phyloP scores from a whole-genome alignment of 2,888 invertebrate species.

The Allacma fusca region DNA sequence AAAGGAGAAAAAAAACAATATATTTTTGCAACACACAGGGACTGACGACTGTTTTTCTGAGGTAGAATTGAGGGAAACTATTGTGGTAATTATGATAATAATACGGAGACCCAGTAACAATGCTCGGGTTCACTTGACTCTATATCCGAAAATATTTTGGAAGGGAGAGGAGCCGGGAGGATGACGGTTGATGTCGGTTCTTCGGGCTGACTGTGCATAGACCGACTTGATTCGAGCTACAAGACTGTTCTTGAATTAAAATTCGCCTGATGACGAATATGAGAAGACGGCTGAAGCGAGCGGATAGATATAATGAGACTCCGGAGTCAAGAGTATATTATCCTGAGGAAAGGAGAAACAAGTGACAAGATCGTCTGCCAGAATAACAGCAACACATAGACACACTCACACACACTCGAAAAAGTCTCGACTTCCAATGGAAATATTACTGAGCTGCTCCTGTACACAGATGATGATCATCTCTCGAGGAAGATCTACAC shows the following conservation, averaged over 20 bases:
- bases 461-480: no score
- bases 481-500: no score
- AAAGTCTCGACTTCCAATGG: no score
- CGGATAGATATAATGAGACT: background rate
- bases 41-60: no score
- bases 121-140: no score
- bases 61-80: no score
- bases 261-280: conserved; percentile 2
- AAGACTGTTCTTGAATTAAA: conserved; percentile 17
- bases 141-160: background rate
- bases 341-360: background rate
- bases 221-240: conserved; percentile 13
- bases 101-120: no score
- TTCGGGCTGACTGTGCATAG: background rate
- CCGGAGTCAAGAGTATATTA: background rate
- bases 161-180: background rate
- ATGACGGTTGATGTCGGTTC: background rate
- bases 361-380: conserved; percentile 18
- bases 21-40: no score
- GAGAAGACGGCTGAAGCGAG: background rate
- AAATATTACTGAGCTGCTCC: no score
- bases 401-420: background rate
- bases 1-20: no score
- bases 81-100: no score
- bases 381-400: background rate